phyloP scores from a whole-genome alignment of 2,888 invertebrate genomes.

The Priocnemis perturbator region DNA sequence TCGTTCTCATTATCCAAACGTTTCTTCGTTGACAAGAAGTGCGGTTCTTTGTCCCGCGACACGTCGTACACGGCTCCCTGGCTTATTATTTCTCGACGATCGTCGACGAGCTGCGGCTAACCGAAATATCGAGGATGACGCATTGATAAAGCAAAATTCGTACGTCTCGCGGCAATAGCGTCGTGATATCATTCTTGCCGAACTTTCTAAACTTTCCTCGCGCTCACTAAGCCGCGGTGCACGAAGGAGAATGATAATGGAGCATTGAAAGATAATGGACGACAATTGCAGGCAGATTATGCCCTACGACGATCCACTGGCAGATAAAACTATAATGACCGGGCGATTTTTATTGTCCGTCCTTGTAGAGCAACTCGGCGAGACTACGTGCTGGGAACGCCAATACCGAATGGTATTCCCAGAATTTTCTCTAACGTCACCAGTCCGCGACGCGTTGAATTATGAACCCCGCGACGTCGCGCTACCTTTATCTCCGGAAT shows the following conservation, averaged over 20 bases:
- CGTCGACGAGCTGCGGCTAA: too few relatives aligned
- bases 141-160: background rate
- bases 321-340: constrained; percentile 34
- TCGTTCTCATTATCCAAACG: constrained; percentile 45
- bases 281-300: constrained; percentile 46
- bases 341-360: constrained; percentile 31
- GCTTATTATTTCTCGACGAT: too few relatives aligned
- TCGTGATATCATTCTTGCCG: constrained; percentile 2
- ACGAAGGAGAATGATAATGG: constrained; percentile 41
- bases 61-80: background rate
- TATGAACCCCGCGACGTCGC: too few relatives aligned
- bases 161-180: background rate
- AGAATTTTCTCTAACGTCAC: too few relatives aligned
- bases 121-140: too few relatives aligned
- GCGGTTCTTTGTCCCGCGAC: background rate
- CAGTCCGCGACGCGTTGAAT: too few relatives aligned
- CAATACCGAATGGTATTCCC: too few relatives aligned
- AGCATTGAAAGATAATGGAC: constrained; percentile 41
- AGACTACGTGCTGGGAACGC: too few relatives aligned
- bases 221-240: background rate
- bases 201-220: constrained; percentile 6
- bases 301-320: constrained; percentile 35
- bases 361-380: too few relatives aligned
- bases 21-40: constrained; percentile 12
- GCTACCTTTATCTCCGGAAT: too few relatives aligned